These are phyloP conservation scores for Marmota flaviventris DNA, from an alignment of 2,113 vertebrate genomes.

Conservation along the genomic window DNA sequence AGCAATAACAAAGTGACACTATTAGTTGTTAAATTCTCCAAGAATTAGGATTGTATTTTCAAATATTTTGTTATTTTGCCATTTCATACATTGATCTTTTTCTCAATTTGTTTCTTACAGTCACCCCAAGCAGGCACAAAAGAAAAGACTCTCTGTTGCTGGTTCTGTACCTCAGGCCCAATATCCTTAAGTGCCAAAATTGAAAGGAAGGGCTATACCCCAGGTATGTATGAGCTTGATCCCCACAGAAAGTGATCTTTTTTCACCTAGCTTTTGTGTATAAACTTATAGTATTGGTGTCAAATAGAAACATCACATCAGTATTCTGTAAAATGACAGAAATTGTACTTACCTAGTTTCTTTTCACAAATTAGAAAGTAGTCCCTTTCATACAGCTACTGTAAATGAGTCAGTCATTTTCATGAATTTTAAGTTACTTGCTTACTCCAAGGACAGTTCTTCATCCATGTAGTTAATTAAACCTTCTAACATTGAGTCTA, in stretches of 20 bases:
- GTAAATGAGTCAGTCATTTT: not conserved
- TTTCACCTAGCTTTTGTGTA: not conserved
- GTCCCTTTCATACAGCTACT: not conserved
- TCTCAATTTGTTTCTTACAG: slow-evolving; percentile 87
- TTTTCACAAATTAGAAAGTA: not conserved
- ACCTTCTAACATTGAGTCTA: not conserved
- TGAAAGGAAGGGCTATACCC: slow-evolving; percentile 99
- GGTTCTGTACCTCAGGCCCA: slow-evolving; percentile 99
- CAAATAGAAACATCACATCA: not conserved
- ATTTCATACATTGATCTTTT: slow-evolving; percentile 33
- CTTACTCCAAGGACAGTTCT: not conserved
- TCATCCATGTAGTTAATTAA: not conserved
- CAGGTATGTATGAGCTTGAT: slow-evolving; percentile 90
- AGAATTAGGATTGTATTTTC: slow-evolving; percentile 11
- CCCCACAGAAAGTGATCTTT: slow-evolving; percentile 52
- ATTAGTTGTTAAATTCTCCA: slow-evolving; percentile 28
- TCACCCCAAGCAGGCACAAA: slow-evolving; percentile 99
- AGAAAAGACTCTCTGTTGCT: slow-evolving; percentile 99
- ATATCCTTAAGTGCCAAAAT: slow-evolving; percentile 99
- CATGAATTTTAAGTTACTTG: not conserved
- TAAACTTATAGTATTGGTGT: not conserved
- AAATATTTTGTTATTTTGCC: not conserved
- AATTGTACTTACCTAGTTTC: not conserved
- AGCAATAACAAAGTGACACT: not conserved
- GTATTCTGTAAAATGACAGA: not conserved